Conservation (phyloP, 2,797 vertebrate genomes). For the Tolypeutes matacus region DNA sequence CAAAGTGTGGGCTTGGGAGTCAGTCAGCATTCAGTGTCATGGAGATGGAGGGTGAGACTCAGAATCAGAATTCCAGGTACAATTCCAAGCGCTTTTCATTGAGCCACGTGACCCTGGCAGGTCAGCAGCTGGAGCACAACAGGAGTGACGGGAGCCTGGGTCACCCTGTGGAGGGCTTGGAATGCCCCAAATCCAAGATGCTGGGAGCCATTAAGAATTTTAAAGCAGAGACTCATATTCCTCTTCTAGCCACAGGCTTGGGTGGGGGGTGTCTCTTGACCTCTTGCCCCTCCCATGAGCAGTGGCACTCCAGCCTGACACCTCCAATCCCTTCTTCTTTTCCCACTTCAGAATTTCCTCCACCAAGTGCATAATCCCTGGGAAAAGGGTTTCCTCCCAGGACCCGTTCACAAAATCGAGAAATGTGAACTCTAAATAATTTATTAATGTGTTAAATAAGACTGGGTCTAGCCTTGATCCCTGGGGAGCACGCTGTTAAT, state of each 20-base stretch:
- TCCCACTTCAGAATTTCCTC: neutral
- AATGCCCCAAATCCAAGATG: neutral
- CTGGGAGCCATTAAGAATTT: neutral
- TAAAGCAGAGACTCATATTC: neutral
- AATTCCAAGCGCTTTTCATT: neutral
- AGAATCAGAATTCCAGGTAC: neutral
- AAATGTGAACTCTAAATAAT: constrained; percentile 80
- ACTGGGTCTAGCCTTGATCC: constrained; percentile 65
- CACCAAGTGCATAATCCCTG: neutral
- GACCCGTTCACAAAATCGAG: constrained; percentile 71
- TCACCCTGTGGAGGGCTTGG: too few species aligned
- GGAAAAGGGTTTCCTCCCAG: neutral
- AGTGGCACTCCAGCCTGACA: neutral
- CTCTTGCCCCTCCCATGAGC: too few species aligned
- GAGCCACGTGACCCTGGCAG: neutral
- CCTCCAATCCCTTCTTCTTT: neutral
- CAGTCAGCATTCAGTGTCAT: constrained; percentile 36
- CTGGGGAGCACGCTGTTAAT: constrained; percentile 76
- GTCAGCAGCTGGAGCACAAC: neutral
- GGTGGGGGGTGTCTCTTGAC: neutral
- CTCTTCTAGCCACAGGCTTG: neutral
- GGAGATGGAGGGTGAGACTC: neutral
- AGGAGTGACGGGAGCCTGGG: neutral
- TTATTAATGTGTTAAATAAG: constrained; percentile 82
- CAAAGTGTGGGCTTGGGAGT: neutral